These are phyloP conservation scores for Panopea generosa DNA, from an alignment of 2,888 invertebrate species.

Conservation along the genomic window DNA sequence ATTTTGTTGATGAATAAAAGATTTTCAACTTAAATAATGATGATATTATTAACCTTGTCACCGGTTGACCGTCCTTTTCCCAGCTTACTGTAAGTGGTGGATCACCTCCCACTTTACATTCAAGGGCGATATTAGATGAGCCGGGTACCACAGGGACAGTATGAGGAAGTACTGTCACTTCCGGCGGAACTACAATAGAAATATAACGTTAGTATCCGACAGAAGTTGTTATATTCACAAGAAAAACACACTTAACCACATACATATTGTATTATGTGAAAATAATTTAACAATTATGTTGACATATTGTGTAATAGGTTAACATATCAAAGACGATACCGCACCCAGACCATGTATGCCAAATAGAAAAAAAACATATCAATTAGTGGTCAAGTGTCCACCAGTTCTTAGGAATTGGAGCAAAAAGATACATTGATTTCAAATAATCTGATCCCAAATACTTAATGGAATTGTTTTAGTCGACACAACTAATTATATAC, in stretches of 20 bases:
- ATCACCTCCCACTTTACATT: slow-evolving; percentile 62
- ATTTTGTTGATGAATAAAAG: no score
- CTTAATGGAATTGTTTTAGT: no score
- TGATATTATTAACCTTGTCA: slow-evolving; percentile 47
- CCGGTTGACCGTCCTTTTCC: slow-evolving; percentile 56
- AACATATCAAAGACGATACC: no score
- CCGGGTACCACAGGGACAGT: slow-evolving; percentile 37
- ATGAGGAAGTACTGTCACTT: slow-evolving; percentile 40
- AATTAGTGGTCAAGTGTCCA: no score
- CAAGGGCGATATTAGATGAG: slow-evolving; percentile 49
- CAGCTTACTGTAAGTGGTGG: slow-evolving; percentile 57
- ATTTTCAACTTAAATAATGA: background rate
- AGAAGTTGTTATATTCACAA: background rate
- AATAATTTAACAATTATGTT: background rate
- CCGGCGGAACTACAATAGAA: slow-evolving; percentile 43
- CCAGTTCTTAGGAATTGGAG: no score
- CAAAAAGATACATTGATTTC: no score
- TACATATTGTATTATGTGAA: background rate
- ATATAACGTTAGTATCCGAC: background rate
- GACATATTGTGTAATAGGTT: no score
- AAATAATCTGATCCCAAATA: no score
- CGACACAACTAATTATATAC: no score
- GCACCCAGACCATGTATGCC: no score
- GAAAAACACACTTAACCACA: no score
- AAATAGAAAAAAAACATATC: no score